Percentiles rank a stretch among this genome's conserved stretches.
Conservation (phyloP, 2,888 invertebrate species). For the Apodemia zela region DNA sequence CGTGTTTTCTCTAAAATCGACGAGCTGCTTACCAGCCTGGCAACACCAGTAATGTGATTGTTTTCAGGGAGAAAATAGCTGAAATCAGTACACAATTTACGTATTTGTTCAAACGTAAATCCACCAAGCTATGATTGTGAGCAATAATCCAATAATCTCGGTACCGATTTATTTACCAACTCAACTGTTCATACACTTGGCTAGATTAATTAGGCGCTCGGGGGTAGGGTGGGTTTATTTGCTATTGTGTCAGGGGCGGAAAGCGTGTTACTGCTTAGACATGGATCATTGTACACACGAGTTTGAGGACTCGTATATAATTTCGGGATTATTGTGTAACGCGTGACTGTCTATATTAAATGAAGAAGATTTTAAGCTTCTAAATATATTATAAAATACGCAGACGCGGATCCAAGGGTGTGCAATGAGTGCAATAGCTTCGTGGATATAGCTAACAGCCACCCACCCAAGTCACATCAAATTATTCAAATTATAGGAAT, state of each 20-base stretch:
- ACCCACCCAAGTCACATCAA: too few species aligned
- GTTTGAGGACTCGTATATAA: conserved; percentile 5
- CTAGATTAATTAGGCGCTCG: conserved; percentile 16
- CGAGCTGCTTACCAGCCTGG: too few species aligned
- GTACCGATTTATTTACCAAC: conserved; percentile 16
- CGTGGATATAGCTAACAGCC: too few species aligned
- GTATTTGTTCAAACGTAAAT: conserved; percentile 3
- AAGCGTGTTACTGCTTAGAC: conserved; percentile 7
- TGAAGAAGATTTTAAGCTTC: background rate
- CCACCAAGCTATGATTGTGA: conserved; percentile 3
- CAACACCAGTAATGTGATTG: background rate
- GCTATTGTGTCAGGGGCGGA: conserved; percentile 1
- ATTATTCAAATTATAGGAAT: too few species aligned
- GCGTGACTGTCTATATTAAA: background rate
- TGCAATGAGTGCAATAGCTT: too few species aligned
- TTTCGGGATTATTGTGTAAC: background rate
- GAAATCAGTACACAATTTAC: background rate
- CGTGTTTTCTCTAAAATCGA: too few species aligned
- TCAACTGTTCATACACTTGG: conserved; percentile 20
- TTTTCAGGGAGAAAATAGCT: background rate
- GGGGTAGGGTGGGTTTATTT: conserved; percentile 3
- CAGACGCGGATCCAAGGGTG: too few species aligned
- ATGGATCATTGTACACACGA: conserved; percentile 7
- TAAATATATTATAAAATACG: background rate
- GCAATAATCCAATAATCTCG: conserved; percentile 3